Evolutionary conservation across 2,888 invertebrate genomes (phyloP).

Genomic region (Agrochola circellaris): DNA sequence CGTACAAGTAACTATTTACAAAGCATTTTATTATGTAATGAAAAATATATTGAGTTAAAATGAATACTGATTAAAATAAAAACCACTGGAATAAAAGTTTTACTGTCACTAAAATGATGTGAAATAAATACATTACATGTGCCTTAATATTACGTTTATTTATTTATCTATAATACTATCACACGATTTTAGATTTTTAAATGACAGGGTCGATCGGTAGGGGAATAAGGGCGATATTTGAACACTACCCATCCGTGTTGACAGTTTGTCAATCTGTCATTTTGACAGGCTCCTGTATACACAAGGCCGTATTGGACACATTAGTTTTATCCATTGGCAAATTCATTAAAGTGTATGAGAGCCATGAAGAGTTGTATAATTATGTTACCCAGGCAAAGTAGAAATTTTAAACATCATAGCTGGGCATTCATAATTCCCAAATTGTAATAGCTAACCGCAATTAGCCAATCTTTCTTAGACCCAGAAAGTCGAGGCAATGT

Average conservation of each 20-base stretch:
- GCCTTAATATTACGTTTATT: slow-evolving; percentile 64
- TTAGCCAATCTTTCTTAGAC: slow-evolving; percentile 2
- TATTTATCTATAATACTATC: slow-evolving; percentile 78
- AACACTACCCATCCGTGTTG: slow-evolving; percentile 48
- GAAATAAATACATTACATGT: slow-evolving; percentile 69
- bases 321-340: background rate
- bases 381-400: slow-evolving; percentile 10
- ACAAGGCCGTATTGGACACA: background rate
- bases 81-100: slow-evolving; percentile 76
- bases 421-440: slow-evolving; percentile 9
- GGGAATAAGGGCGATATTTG: slow-evolving; percentile 20
- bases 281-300: slow-evolving; percentile 10
- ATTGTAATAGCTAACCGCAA: slow-evolving; percentile 1
- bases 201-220: slow-evolving; percentile 46
- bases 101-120: slow-evolving; percentile 62
- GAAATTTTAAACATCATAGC: slow-evolving; percentile 19
- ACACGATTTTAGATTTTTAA: slow-evolving; percentile 72
- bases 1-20: slow-evolving; percentile 83
- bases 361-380: slow-evolving; percentile 7
- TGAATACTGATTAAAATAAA: slow-evolving; percentile 83
- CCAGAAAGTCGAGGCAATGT: slow-evolving; percentile 17
- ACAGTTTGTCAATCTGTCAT: slow-evolving; percentile 49
- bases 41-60: slow-evolving; percentile 73
- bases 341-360: background rate
- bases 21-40: slow-evolving; percentile 67